Percentiles rank a stretch among this genome's conserved stretches.
phyloP scores from a whole-genome alignment of 2,113 vertebrate genomes.

The Fulica atra region DNA sequence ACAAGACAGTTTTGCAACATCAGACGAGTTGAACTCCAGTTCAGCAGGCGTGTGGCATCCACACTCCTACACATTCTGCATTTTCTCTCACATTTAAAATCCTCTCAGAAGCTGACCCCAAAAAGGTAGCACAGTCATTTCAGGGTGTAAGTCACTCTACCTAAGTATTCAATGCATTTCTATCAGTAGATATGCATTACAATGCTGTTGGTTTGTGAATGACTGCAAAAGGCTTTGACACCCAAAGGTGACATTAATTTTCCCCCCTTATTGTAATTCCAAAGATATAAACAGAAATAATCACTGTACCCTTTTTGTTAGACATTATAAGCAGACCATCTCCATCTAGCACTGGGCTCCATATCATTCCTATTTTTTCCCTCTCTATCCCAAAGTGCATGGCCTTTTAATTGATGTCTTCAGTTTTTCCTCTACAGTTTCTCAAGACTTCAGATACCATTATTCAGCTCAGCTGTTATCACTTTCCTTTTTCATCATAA shows the following conservation, averaged over 20 bases:
- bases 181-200: neutral
- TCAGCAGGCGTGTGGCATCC: neutral
- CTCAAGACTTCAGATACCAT: neutral
- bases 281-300: neutral
- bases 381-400: neutral
- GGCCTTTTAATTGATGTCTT: neutral
- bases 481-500: neutral
- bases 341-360: neutral
- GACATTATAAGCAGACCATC: neutral
- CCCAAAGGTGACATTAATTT: neutral
- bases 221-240: neutral
- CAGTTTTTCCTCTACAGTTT: neutral
- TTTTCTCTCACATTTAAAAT: neutral
- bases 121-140: neutral
- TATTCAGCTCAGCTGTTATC: neutral
- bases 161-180: neutral
- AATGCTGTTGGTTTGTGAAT: neutral
- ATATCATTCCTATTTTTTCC: neutral
- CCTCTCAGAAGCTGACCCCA: neutral
- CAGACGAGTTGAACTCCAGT: neutral
- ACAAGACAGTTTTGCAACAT: neutral
- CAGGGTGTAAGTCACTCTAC: neutral
- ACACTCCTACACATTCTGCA: accelerated
- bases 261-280: neutral
- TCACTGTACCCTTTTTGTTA: neutral